These are phyloP conservation scores for Epirrhoe tristata DNA, from an alignment of 2,888 invertebrate species.

Conservation along the genomic window DNA sequence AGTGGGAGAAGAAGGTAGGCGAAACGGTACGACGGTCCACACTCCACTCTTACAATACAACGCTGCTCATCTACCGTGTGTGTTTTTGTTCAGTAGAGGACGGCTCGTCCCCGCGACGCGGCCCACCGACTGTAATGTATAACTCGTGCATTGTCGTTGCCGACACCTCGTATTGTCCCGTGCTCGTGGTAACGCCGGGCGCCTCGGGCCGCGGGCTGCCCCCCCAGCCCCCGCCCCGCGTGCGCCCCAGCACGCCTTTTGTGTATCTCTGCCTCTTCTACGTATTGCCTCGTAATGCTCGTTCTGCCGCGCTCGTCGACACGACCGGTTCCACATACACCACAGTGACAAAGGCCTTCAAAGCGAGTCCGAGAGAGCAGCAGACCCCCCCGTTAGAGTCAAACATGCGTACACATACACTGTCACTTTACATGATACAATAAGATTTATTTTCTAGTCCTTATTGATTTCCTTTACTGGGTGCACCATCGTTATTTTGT, in stretches of 20 bases:
- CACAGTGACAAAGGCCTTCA: slow-evolving; percentile 85
- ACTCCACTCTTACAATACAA: slow-evolving; percentile 85
- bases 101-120: slow-evolving; percentile 81
- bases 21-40: slow-evolving; percentile 94
- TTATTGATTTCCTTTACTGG: slow-evolving; percentile 68
- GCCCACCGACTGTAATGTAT: slow-evolving; percentile 81
- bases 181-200: slow-evolving; percentile 74
- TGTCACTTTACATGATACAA: slow-evolving; percentile 77
- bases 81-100: slow-evolving; percentile 86
- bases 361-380: slow-evolving; percentile 86
- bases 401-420: slow-evolving; percentile 77
- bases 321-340: slow-evolving; percentile 69
- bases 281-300: slow-evolving; percentile 70
- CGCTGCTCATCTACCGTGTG: slow-evolving; percentile 84
- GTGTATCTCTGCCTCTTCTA: slow-evolving; percentile 78
- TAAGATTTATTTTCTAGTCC: slow-evolving; percentile 63
- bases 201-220: slow-evolving; percentile 72
- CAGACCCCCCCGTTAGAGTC: slow-evolving; percentile 84
- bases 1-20: slow-evolving; percentile 99
- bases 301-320: slow-evolving; percentile 69
- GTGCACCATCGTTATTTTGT: slow-evolving; percentile 71
- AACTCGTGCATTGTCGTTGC: slow-evolving; percentile 70
- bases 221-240: slow-evolving; percentile 72
- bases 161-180: slow-evolving; percentile 73
- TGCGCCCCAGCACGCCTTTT: slow-evolving; percentile 73